Conservation (phyloP, 1,140 invertebrate genomes). For the Euwallacea fornicatus region DNA sequence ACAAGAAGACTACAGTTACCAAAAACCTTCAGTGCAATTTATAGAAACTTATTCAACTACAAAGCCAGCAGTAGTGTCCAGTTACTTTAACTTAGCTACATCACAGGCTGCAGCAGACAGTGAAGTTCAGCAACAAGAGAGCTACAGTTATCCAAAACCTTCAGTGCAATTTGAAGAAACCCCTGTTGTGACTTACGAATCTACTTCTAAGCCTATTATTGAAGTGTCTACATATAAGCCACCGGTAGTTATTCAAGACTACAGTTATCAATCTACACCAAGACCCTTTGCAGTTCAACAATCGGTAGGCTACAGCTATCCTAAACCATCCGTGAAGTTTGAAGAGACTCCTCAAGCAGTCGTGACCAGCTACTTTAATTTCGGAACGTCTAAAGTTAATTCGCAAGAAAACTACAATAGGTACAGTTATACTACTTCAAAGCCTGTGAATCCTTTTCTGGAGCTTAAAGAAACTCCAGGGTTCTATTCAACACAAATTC, state of each 20-base stretch:
- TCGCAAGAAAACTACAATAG: not conserved
- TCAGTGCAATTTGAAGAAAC: conserved; percentile 18
- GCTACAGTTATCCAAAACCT: conserved; percentile 32
- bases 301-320: conserved; percentile 3
- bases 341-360: conserved; percentile 32
- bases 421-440: conserved; percentile 44
- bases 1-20: conserved; percentile 43
- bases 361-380: conserved; percentile 34
- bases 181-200: conserved; percentile 3
- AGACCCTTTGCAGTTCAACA: conserved; percentile 3
- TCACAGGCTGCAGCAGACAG: not conserved
- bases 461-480: conserved; percentile 38
- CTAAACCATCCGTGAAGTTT: conserved; percentile 11
- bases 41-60: conserved; percentile 33
- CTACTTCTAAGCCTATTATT: conserved; percentile 7
- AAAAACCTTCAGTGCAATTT: conserved; percentile 46
- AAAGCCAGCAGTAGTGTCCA: conserved; percentile 19
- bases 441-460: conserved; percentile 27
- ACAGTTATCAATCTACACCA: not conserved
- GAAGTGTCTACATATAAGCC: not conserved
- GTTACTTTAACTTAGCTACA: conserved; percentile 11
- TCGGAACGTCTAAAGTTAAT: not conserved
- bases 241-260: not conserved
- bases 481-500: conserved; percentile 6
- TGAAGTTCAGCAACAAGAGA: conserved; percentile 8